Evolutionary conservation across 2,113 vertebrate species (phyloP), one percentile per base, ranked within the genome.

Genomic region (Bostrychus sinensis): DNA sequence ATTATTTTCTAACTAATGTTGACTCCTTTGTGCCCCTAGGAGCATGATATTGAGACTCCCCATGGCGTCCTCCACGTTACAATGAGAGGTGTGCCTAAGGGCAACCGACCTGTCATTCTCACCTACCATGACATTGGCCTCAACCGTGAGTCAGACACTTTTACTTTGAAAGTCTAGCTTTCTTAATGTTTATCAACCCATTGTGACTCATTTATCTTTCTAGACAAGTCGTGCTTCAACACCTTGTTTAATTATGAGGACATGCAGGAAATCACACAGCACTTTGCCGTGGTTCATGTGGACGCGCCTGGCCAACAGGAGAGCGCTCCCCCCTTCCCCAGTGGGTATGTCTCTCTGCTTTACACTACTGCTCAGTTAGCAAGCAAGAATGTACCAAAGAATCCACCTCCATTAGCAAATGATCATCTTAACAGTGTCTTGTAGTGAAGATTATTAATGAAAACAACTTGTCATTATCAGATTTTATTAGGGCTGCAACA

Each of bases 201-300:
- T n/a, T 39, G 23, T 64, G 34, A 13, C 56, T 4, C 43, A 20
- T 50, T 8, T 36, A 13, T 50, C 70, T 41, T 54, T 83, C 32
- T 68, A 98, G 97, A 98, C 86, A 98, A 98, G 83, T 98, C 97
- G n/a, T 98, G 97, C 91, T 98, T 98, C 91, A 98, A 97, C 2
- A 93, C 97, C 0, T 95, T 98, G 87, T 98, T 98, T 86, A 98
- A 98, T 92, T 98, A 95, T 0, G 95, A 98, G 86, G 96, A 98
- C 81, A 98, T 98, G 96, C 94, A 94, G 66, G 96, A 98, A 83
- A 98, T 98, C 84, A 98, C 94, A 19, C 96, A 97, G 81, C 95
- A 98, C 88, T 98, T 98, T 78, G 94, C 95, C 0, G 95, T 98
- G 51, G 96, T 96, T 67, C 97, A 98, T 0, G 94, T 98, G 54